These are phyloP conservation scores for Callorhinus ursinus DNA, from an alignment of 2,113 vertebrate species.

Conservation along the genomic window DNA sequence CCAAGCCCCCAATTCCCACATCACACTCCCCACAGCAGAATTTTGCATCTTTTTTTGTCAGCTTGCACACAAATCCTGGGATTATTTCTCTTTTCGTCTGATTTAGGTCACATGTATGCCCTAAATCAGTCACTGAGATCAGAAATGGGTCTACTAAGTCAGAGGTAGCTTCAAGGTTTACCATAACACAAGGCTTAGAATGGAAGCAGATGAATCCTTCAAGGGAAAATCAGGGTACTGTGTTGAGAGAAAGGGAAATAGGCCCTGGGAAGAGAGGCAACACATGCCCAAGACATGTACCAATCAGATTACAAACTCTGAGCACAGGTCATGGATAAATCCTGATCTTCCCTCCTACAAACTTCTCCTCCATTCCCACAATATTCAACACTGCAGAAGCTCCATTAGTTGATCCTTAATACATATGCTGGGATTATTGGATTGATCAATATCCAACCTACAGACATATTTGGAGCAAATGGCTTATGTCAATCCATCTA, in stretches of 20 bases:
- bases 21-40: neutral
- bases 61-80: neutral
- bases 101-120: neutral
- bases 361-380: neutral
- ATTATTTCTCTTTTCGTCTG: neutral
- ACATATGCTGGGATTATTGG: neutral
- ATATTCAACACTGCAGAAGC: neutral
- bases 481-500: neutral
- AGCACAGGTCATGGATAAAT: neutral
- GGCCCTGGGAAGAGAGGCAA: neutral
- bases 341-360: neutral
- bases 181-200: neutral
- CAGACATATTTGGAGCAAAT: neutral
- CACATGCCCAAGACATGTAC: neutral
- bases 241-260: neutral
- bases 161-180: neutral
- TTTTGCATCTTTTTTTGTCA: neutral
- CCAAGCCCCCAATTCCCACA: neutral
- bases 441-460: neutral
- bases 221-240: neutral
- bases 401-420: neutral
- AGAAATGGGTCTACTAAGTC: neutral
- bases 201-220: neutral
- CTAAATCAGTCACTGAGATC: neutral
- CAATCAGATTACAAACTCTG: neutral